Base-by-base conservation (phyloP, 2,888 invertebrate genomes). In the Leptinotarsa peninsularis region DNA sequence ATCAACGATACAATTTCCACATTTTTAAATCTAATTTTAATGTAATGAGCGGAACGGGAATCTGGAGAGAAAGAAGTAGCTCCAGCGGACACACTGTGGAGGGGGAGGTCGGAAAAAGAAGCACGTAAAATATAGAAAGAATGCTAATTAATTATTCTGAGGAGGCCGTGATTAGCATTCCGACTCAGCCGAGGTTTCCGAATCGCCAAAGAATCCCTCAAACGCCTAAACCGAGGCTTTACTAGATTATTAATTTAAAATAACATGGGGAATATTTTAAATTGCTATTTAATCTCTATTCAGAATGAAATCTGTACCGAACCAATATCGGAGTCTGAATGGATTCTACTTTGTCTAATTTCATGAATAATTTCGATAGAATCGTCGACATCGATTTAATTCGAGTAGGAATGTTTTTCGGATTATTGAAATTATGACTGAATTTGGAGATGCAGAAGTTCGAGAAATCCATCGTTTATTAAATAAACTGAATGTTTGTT, bases 101-200 rank as follows among this genome's bases (percentile, higher is more conserved):
- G 70, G 56, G 56, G 50, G 58, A 49, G 58, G 60, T 82, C 82
- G 82, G 82, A 84, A 86, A 87, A 87, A 86, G 85, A 82, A 85
- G 85, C 87, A 86, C 87, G 87, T 87, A 87, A 87, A 87, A 86
- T 87, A 87, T 87, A 87, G 89, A 89, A 90, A 90, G 90, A 90
- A 90, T 90, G 89, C 90, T 90, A 90, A 90, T 91, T 91, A 90
- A 90, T 91, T 91, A 90, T 90, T 90, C 90, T 84, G 85, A 86
- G 86, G 90, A 90, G 90, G 89, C 88, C 88, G 89, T 90, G 90
- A 90, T 90, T 90, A 90, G 90, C 90, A 90, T 87, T 86, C 87
- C 84, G 82, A 82, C 81, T 83, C 81, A 74, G 81, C 78, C 78
- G 80, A 81, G 82, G 77, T 80, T 82, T 81, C 73, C 77, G 27